Conservation (phyloP, 2,888 invertebrate species). For the Tiliacea aurago region DNA sequence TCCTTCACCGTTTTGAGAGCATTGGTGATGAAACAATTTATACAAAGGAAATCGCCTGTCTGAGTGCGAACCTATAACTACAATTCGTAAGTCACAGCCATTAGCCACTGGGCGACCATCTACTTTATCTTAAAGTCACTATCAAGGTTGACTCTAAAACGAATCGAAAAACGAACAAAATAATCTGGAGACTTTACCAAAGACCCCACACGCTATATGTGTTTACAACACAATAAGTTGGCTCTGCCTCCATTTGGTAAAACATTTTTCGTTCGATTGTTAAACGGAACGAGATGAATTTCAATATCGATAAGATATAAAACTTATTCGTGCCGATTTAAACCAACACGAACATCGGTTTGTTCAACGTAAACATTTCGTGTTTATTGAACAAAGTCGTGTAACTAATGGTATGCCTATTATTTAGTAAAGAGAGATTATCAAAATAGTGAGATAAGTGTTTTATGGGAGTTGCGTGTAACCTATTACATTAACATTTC, state of each 20-base stretch:
- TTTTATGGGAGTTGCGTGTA: conserved; percentile 43
- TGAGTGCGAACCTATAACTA: no score
- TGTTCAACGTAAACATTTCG: conserved; percentile 42
- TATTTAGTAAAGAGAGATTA: conserved; percentile 38
- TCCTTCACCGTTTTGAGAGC: no score
- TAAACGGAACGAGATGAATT: conserved; percentile 52
- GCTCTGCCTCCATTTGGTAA: conserved; percentile 32
- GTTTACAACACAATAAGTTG: conserved; percentile 28
- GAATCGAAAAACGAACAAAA: not conserved
- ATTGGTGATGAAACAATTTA: no score
- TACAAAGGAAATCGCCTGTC: no score
- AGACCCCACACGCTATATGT: not conserved
- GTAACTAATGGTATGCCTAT: conserved; percentile 43
- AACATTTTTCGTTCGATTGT: conserved; percentile 52
- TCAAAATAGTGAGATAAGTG: conserved; percentile 40
- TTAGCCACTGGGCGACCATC: no score
- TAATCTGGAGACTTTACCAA: not conserved
- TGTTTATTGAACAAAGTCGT: conserved; percentile 55
- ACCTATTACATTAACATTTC: conserved; percentile 42
- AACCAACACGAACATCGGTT: conserved; percentile 42
- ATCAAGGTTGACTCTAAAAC: not conserved
- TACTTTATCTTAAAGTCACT: not conserved
- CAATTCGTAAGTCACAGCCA: no score
- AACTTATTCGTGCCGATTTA: conserved; percentile 41
- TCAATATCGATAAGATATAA: conserved; percentile 48